Conservation (phyloP, 2,797 vertebrate species). For the Anisognathus igniventris region DNA sequence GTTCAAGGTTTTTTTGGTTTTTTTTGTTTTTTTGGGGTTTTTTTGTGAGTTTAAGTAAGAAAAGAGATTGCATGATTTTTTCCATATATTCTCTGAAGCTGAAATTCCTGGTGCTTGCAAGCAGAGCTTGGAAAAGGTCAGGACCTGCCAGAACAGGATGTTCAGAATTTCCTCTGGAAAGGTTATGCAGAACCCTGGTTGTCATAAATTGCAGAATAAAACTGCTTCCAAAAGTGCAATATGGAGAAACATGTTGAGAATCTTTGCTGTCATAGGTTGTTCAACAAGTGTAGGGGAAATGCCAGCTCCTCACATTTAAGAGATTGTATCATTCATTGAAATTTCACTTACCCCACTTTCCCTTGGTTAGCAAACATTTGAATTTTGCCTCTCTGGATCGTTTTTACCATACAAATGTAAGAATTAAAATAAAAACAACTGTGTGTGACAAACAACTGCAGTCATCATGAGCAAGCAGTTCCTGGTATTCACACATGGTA, state of each 20-base stretch:
- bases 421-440: background rate
- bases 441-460: background rate
- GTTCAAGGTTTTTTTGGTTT: background rate
- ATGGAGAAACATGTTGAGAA: accelerated
- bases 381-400: background rate
- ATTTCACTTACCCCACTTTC: background rate
- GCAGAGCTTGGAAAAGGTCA: background rate
- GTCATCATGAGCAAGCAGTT: background rate
- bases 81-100: background rate
- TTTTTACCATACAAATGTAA: background rate
- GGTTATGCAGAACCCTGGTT: background rate
- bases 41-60: background rate
- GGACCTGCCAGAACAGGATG: background rate
- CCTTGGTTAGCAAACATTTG: background rate
- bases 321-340: background rate
- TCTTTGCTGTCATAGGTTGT: background rate
- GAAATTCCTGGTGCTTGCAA: background rate
- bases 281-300: background rate
- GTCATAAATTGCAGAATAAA: background rate
- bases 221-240: background rate
- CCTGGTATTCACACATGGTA: background rate
- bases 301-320: background rate
- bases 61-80: background rate
- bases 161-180: background rate
- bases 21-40: background rate